Conservation (phyloP, 2,888 invertebrate species). For the Chrysolina americana region DNA sequence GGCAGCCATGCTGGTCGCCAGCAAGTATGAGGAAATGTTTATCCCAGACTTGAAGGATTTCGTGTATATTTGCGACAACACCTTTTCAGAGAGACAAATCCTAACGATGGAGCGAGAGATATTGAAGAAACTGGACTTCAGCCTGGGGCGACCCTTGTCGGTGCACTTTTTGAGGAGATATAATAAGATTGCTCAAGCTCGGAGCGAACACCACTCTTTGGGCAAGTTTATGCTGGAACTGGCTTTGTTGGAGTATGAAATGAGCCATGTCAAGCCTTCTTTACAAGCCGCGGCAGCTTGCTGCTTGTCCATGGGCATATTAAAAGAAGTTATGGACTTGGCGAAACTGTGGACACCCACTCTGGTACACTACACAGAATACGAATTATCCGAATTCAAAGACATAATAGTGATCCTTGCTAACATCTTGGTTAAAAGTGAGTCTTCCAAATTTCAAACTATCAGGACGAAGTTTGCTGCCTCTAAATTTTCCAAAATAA, state of each 20-base stretch:
- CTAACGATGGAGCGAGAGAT: constrained; percentile 88
- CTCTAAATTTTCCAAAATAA: constrained; percentile 76
- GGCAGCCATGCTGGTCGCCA: constrained; percentile 90
- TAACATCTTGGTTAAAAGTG: constrained; percentile 76
- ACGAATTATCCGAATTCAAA: constrained; percentile 78
- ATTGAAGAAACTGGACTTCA: constrained; percentile 82
- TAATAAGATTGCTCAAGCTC: constrained; percentile 75
- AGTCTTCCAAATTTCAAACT: constrained; percentile 80
- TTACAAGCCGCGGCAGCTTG: constrained; percentile 86
- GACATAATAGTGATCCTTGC: constrained; percentile 82
- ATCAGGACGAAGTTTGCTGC: constrained; percentile 79
- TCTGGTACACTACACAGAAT: constrained; percentile 83
- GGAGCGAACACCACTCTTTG: constrained; percentile 66
- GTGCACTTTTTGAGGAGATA: constrained; percentile 90
- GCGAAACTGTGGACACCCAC: constrained; percentile 81
- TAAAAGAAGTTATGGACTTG: constrained; percentile 70
- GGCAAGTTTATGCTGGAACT: constrained; percentile 91
- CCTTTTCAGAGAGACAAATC: constrained; percentile 85
- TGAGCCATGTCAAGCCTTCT: constrained; percentile 87
- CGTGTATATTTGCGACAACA: constrained; percentile 91
- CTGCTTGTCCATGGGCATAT: constrained; percentile 77
- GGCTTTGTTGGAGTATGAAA: constrained; percentile 83
- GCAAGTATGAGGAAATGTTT: constrained; percentile 96
- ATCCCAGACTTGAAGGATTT: constrained; percentile 91
- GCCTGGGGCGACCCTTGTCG: constrained; percentile 88